Base-by-base conservation (phyloP, 2,888 invertebrate species). In the Lithophane leautieri region DNA sequence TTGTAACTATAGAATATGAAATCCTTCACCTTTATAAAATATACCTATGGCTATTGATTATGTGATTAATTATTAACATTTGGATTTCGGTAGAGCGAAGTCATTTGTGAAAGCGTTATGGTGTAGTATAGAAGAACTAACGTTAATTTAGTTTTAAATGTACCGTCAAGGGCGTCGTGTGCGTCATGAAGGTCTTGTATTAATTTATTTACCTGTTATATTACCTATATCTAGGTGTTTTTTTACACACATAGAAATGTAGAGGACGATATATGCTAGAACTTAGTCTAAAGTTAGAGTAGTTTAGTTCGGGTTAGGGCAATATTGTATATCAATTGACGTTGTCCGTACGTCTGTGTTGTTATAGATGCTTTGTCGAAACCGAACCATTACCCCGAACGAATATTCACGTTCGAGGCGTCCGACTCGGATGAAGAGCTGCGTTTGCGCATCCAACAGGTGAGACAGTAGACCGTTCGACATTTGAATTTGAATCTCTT, bases 311-410 rank as follows among this genome's bases (percentile, higher is more conserved):
- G 78, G 81, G 70, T 65, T 82, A 88, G 86, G 90, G 88, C 85
- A 84, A 84, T 82, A 81, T 76, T 87, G 84, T 90, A 86, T 83
- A 86, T 83, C 85, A 85, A 91, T 90, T 95, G 94, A 95, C 92
- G 94, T 94, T 94, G 93, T 94, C 89, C 93, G 94, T 95, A 93
- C 93, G 93, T 96, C 94, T 95, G 95, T 96, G 96, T 95, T 95
- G 95, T 96, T 96, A 93, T 96, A 96, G 96, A 96, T 96, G 95
- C 96, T 96, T 96, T 96, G 95, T 96, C 96, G 94, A 96, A 96
- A 96, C 93, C 95, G 94, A 96, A 93, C 93, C 94, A 95, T 95
- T 96, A 95, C 84, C 96, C 96, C 89, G 96, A 96, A 93, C 95
- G 95, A 91, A 94, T 96, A 92, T 96, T 95, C 94, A 93, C 96